Evolutionary conservation across 2,113 vertebrate species (phyloP).

Genomic region (Chionis minor): DNA sequence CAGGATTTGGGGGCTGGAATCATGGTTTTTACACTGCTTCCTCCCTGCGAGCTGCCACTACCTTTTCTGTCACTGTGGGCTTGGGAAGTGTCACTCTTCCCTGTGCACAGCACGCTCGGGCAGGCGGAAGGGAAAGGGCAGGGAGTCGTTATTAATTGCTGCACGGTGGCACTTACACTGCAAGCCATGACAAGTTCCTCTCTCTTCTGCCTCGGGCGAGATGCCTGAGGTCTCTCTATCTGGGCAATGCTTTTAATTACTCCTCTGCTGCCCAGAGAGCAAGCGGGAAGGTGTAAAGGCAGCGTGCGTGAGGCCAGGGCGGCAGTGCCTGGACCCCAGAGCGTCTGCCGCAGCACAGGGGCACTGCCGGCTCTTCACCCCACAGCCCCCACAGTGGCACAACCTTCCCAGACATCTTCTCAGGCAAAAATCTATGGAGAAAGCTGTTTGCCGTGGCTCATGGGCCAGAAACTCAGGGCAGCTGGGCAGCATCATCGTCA

Average conservation of each 20-base stretch:
- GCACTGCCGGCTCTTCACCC: background rate
- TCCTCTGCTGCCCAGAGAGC: background rate
- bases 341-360: background rate
- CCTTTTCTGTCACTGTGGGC: background rate
- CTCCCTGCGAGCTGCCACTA: background rate
- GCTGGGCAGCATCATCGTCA: background rate
- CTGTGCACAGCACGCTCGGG: fast-evolving
- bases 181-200: background rate
- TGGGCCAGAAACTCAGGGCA: background rate
- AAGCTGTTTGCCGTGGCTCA: background rate
- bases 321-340: fast-evolving
- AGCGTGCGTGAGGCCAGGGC: fast-evolving
- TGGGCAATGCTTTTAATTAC: background rate
- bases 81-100: background rate
- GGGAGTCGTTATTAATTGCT: background rate
- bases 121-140: constrained; percentile 25
- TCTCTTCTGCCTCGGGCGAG: background rate
- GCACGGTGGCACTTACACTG: background rate
- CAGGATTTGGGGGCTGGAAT: background rate
- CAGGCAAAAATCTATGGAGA: background rate
- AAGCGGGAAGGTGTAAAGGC: background rate
- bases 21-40: background rate
- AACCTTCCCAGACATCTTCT: background rate
- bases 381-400: fast-evolving
- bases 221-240: background rate